Conservation (phyloP, 1,140 invertebrate species). For the Lucilia sericata region DNA sequence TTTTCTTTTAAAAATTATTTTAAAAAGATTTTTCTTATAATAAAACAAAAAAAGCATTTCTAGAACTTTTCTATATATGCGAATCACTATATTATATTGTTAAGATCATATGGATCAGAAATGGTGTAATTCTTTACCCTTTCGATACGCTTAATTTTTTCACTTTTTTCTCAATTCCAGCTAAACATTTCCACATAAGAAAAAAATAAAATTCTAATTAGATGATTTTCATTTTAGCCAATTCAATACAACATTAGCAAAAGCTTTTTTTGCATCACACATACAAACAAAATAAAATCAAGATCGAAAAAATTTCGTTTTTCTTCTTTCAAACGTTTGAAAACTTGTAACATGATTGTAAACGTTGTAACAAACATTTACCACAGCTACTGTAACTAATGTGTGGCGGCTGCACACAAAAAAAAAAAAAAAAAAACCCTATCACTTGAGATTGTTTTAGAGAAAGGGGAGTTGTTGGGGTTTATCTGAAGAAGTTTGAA, state of each 20-base stretch:
- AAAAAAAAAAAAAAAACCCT: neutral
- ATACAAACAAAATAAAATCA: neutral
- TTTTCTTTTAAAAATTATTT: too few species aligned
- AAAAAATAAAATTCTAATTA: constrained; percentile 48
- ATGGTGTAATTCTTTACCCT: neutral
- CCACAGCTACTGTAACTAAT: constrained; percentile 25
- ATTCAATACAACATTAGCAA: neutral
- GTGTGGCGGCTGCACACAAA: neutral
- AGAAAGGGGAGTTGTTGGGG: neutral
- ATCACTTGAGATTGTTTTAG: neutral
- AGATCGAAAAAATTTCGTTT: neutral
- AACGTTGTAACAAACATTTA: constrained; percentile 35
- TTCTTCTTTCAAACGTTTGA: neutral
- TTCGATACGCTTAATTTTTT: neutral
- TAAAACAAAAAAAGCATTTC: too few species aligned
- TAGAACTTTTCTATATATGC: too few species aligned
- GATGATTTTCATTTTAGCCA: constrained; percentile 40
- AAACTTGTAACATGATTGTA: constrained; percentile 22
- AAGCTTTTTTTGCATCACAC: neutral
- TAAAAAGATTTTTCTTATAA: too few species aligned
- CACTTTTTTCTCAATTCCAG: neutral
- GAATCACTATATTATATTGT: too few species aligned
- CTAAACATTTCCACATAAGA: neutral
- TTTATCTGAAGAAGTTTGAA: neutral
- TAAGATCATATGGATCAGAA: too few species aligned